Evolutionary conservation across 2,888 invertebrate species (phyloP), one percentile per base, ranked within the genome.

Genomic region (Argyresthia albistria): DNA sequence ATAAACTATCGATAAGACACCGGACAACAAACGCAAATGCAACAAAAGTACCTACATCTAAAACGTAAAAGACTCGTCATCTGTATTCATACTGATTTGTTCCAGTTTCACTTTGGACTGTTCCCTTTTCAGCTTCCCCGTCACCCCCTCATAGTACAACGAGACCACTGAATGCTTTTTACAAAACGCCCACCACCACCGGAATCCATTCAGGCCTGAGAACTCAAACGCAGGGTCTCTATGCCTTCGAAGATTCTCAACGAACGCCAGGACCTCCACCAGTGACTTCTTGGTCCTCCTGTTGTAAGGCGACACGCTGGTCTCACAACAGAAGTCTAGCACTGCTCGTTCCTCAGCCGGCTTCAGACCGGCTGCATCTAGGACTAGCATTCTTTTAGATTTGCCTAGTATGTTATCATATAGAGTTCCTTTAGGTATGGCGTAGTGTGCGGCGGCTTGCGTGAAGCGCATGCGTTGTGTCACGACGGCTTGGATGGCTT

Each of bases 111-210:
- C 10, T 42, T 8, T 42, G 2, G 42, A 42, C 11, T 11, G n/a
- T 10, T 39, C n/a, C n/a, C 4, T 4, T 39, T 10, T 39, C n/a
- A 39, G 10, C 8, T 39, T 39, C 7, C 11, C 10, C n/a, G 11
- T 25, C 25, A 25, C 4, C 39, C 39, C 39, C 3, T 39, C 75
- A 42, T 76, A 81, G 59, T 73, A 76, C 1, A 80, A 54, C 0
- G 93, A 93, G 1, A 92, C 92, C 57, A 93, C 91, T 53, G 92
- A 91, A 77, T 93, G 91, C 66, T 93, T 93, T 76, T 93, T 93
- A 78, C 93, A 93, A 65, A 93, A 93, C 0, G 93, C 93, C 93
- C 93, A 93, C 93, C 93, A 93, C 93, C 93, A 93, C 11, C 93
- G 80, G 64, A 92, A 93, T 0, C 93, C 93, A 16, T 91, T 90